Evolutionary conservation across 2,797 vertebrate species (phyloP).

Genomic region (Hypotaenidia philippensis): DNA sequence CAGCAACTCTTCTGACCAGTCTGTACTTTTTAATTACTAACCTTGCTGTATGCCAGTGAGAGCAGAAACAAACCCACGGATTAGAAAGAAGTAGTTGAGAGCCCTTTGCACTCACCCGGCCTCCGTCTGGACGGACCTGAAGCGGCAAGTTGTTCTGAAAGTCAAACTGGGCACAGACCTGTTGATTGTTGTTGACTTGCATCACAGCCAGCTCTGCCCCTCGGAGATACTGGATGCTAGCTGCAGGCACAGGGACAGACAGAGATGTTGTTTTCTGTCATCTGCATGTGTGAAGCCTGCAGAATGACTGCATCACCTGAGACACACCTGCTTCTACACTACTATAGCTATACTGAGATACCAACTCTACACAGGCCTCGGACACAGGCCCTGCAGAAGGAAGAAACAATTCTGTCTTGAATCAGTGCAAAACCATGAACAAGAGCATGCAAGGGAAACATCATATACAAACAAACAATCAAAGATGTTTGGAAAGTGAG

Average conservation of each 20-base stretch:
- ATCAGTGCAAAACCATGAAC: neutral
- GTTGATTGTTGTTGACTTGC: conserved; percentile 73
- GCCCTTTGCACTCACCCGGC: conserved; percentile 70
- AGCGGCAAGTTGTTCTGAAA: conserved; percentile 72
- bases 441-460: neutral
- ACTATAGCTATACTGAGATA: neutral
- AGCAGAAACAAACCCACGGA: neutral
- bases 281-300: fast-evolving
- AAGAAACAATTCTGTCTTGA: neutral
- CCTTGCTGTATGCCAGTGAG: neutral
- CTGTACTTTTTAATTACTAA: neutral
- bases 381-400: neutral
- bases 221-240: conserved; percentile 72
- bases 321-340: neutral
- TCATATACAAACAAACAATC: neutral
- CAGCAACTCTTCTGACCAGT: neutral
- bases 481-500: neutral
- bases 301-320: neutral
- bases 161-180: conserved; percentile 75
- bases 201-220: conserved; percentile 79
- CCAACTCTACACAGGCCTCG: neutral
- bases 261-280: neutral
- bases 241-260: conserved; percentile 51
- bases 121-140: conserved; percentile 53
- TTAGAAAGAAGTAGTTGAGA: neutral